Evolutionary conservation across 1,140 invertebrate genomes (phyloP), one percentile per base, ranked within the genome.

Genomic region (Dreissena rostriformis): DNA sequence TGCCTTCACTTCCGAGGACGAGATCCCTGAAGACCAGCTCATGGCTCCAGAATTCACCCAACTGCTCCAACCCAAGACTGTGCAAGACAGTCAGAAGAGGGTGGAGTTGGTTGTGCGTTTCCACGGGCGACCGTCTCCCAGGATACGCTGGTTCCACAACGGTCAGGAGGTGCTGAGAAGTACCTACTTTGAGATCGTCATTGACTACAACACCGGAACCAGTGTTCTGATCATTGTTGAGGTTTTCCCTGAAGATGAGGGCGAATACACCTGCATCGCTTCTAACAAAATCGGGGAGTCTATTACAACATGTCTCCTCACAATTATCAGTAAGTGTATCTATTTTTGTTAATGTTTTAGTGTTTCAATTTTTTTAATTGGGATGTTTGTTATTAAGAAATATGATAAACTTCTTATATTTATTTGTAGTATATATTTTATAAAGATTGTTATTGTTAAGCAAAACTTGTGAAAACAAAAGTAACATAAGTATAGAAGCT

Each of bases 251-350:
- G 91, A 95, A 22, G 98, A 99, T 94, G 96, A 96, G 49, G 99
- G 98, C n/a, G 95, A 95, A 28, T 99, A 99, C 94, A 96, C 96
- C 65, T 98, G 97, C 91, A 95, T 96, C 0, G 98, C 98, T 11
- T 95, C 94, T 1, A 99, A 99, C 92, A 95, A 96, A 75, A 97
- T 97, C 14, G 98, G 98, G 2, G 97, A 96, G 90, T 96, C 97
- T n/a, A 91, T 91, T 19, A 93, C 92, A 66, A 91, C 92, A 8
- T 93, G 91, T 83, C 55, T 85, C 24, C 87, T 93, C 15, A 91
- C 86, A 70, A 89, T 93, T 26, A 84, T 90, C 79, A 83, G 92
- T 92, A 88, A 91, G 90, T 91, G 22, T 52, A 51, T 22, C 24
- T 5, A 68, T 5, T 1, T n/a, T 1, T 39, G 39, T 2, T 39